Evolutionary conservation across 2,797 vertebrate species (phyloP), one percentile per base, ranked within the genome.

Genomic region (Poeciliopsis turneri): DNA sequence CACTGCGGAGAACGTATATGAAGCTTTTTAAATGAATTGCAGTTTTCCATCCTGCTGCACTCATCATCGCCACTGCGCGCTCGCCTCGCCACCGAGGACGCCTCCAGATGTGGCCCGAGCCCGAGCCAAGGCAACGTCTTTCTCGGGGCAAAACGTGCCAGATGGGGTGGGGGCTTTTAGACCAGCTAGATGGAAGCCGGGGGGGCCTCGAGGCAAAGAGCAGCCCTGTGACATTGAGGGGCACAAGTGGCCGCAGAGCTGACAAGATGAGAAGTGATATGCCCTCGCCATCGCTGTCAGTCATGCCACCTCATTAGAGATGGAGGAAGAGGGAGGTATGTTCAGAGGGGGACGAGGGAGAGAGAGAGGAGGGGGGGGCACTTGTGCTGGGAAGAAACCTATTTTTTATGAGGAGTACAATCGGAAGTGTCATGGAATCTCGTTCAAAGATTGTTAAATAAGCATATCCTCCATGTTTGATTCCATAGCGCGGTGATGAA

Each of bases 191-290:
- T 86, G 86, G 92, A 90, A 89, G 91, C 84, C 20, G 15, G 78
- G 68, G 30, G 80, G 78, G 72, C 88, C 93, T 86, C 80, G 46
- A 83, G 93, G 93, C 92, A 89, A 91, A 93, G 90, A 87, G 75
- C 80, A 88, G 90, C 91, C 90, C 90, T 90, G 88, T 94, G 94
- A 95, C 94, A 94, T 91, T 93, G 93, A 92, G 92, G 92, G 92
- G 89, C 90, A 91, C 89, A 89, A 92, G 90, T 92, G 93, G 92
- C 92, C 80, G 82, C 87, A 86, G 86, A 90, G 89, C 87, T 95
- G 94, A 95, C 93, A 92, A 93, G 93, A 95, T 94, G 91, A 92
- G 92, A 94, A 91, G 91, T 94, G 93, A 94, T 93, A 90, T 94
- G 93, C 92, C 93, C 93, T 91, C 92, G 70, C 92, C 83, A 86